phyloP scores from a whole-genome alignment of 2,113 vertebrate genomes.

The Coregonus clupeaformis region DNA sequence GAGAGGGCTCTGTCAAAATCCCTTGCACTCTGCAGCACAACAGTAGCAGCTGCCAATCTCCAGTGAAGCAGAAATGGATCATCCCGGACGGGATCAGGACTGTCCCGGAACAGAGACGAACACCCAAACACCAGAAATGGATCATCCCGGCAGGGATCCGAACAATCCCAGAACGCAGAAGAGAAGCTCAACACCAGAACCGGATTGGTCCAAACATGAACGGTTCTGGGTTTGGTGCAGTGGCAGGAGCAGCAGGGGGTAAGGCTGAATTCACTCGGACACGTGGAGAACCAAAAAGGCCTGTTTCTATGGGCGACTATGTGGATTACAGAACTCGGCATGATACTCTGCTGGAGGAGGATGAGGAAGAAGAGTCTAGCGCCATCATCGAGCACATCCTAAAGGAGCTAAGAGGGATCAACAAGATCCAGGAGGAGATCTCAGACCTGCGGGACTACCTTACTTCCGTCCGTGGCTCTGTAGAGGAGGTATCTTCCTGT shows the following conservation, averaged over 20 bases:
- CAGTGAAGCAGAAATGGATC: slow-evolving; percentile 47
- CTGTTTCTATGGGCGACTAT: slow-evolving; percentile 65
- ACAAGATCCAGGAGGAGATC: slow-evolving; percentile 93
- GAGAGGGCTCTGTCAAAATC: slow-evolving; percentile 76
- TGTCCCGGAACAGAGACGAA: neutral
- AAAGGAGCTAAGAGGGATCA: slow-evolving; percentile 93
- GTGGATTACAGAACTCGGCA: slow-evolving; percentile 55
- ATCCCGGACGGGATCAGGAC: slow-evolving; percentile 36
- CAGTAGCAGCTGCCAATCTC: slow-evolving; percentile 37
- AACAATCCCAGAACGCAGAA: slow-evolving; percentile 32
- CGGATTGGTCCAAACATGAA: slow-evolving; percentile 41
- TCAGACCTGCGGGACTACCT: slow-evolving; percentile 91
- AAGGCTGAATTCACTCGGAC: slow-evolving; percentile 33
- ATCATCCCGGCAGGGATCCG: slow-evolving; percentile 45
- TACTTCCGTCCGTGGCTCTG: slow-evolving; percentile 89
- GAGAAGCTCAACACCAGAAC: slow-evolving; percentile 3
- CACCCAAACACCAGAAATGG: slow-evolving; percentile 31
- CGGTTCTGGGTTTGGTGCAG: slow-evolving; percentile 34
- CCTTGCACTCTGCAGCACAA: slow-evolving; percentile 75
- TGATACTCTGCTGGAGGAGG: slow-evolving; percentile 57
- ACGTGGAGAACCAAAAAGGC: slow-evolving; percentile 56
- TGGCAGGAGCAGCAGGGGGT: slow-evolving; percentile 10
- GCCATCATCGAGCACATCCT: slow-evolving; percentile 90
- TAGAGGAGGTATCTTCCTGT: slow-evolving; percentile 94
- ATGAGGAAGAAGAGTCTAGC: slow-evolving; percentile 70